These are phyloP conservation scores for Atlantisia rogersi DNA, from an alignment of 2,113 vertebrate species.

Conservation along the genomic window DNA sequence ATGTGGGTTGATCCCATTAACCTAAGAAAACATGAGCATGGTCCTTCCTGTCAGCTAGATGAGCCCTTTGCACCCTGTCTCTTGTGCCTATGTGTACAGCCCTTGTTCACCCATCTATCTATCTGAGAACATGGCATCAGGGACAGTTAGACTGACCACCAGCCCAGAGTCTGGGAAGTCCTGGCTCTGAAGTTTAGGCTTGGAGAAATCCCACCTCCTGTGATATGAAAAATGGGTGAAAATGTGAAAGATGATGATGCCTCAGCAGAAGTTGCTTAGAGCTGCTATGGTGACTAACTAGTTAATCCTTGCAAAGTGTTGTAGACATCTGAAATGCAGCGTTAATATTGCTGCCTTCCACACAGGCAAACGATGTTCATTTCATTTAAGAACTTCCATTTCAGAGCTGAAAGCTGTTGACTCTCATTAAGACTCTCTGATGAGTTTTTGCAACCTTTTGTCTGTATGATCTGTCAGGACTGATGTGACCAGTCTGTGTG, in stretches of 20 bases:
- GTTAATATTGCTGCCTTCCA: background rate
- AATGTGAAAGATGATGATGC: background rate
- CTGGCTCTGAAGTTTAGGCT: background rate
- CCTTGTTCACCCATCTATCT: background rate
- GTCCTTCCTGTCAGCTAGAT: background rate
- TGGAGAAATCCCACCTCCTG: background rate
- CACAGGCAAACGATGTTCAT: rapidly evolving
- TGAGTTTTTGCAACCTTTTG: background rate
- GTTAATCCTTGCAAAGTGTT: conserved; percentile 14
- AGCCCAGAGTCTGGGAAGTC: background rate
- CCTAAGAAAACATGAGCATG: background rate
- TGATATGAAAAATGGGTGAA: background rate
- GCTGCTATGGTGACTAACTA: background rate
- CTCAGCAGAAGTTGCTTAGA: background rate
- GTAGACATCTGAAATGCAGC: background rate
- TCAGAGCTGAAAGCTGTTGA: background rate
- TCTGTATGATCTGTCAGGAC: background rate
- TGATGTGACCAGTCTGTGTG: background rate
- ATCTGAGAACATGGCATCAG: background rate
- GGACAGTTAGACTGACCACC: background rate
- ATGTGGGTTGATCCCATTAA: background rate
- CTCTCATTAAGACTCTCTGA: background rate
- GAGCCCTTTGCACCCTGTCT: background rate
- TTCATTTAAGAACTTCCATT: background rate
- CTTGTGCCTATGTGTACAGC: background rate